Conservation (phyloP, 2,888 invertebrate species). For the Xestia xanthographa region DNA sequence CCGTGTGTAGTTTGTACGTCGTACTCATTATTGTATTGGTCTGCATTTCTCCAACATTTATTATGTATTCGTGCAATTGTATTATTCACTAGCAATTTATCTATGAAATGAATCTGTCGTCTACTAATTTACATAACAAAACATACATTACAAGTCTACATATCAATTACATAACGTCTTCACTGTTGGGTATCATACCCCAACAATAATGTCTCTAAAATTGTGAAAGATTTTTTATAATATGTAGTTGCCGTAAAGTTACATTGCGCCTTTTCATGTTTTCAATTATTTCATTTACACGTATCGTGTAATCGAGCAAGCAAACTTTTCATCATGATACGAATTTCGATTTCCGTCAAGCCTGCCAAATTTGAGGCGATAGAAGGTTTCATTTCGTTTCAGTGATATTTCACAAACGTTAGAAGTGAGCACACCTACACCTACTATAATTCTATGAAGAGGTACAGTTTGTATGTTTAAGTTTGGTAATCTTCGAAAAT, state of each 20-base stretch:
- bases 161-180: background rate
- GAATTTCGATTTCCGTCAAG: background rate
- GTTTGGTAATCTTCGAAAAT: background rate
- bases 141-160: background rate
- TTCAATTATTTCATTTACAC: background rate
- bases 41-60: too few relatives aligned
- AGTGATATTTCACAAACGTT: background rate
- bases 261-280: background rate
- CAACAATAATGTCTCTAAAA: background rate
- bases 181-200: background rate
- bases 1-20: too few relatives aligned
- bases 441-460: background rate
- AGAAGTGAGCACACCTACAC: background rate
- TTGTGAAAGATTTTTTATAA: background rate
- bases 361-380: background rate
- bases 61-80: background rate
- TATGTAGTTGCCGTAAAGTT: background rate
- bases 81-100: background rate
- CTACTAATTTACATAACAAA: background rate
- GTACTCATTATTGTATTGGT: too few relatives aligned
- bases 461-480: background rate
- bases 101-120: background rate
- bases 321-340: constrained; percentile 1
- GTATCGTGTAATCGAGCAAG: background rate
- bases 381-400: background rate